Evolutionary conservation across 2,888 invertebrate species (phyloP), one percentile per base, ranked within the genome.

Genomic region (Erynnis tages): DNA sequence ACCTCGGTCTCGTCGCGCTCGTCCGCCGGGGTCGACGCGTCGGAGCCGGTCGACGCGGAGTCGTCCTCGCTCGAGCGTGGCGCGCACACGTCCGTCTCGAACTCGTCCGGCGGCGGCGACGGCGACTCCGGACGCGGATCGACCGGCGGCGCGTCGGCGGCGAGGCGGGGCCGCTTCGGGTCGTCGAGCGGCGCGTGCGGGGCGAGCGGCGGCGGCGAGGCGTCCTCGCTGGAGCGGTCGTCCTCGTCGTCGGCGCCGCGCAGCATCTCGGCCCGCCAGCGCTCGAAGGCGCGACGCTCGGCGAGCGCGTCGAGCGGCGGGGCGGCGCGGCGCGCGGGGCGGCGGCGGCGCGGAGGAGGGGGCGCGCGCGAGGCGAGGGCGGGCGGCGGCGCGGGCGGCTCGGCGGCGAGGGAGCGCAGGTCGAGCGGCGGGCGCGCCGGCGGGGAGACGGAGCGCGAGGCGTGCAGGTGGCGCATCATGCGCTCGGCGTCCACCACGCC

Each of bases 211-310:
- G 50, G 50, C 38, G 54, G 27, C 29, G 56, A 32, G 34, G 53
- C 67, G 57, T 81, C 78, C 54, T 76, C 76, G 63, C 76, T 73
- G 37, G 79, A 79, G 48, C 72, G 79, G 4, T 60, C 17, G 32
- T 32, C 32, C 54, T 74, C 74, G 56, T 72, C 76, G 37, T 61
- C 69, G 45, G 57, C 67, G 59, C 69, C 69, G 11, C 76, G 71
- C 54, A 79, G 59, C 55, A 79, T 74, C 45, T 72, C 75, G 13
- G 73, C 77, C 2, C 82, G 81, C 84, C 85, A 84, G 2, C 76
- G 76, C 54, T 82, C 82, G 69, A 83, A 84, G 27, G 84, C 84
- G 53, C 71, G 74, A 4, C 83, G 68, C 65, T 82, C 82, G 10
- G 75, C 78, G 41, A 57, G 65, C 55, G 77, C 73, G 65, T 78